A percentile compares a stretch with the other conserved stretches of the same genome.
These are phyloP conservation scores for Ptiloglossa arizonensis DNA, from an alignment of 1,140 invertebrate species.

Conservation along the genomic window DNA sequence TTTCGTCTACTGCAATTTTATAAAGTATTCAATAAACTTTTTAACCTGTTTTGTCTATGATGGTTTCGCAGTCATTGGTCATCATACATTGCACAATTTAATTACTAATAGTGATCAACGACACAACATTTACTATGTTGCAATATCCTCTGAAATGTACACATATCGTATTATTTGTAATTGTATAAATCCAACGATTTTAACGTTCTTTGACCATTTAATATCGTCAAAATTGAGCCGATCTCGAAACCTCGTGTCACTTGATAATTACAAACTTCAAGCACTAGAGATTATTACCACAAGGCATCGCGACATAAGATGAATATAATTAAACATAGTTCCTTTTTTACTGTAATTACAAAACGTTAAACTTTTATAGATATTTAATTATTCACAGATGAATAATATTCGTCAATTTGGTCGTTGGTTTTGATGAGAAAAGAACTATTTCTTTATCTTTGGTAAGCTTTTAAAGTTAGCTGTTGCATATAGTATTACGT, in stretches of 20 bases:
- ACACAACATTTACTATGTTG: not conserved
- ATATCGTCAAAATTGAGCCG: not conserved
- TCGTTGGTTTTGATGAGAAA: too few species aligned
- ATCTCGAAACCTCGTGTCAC: not conserved
- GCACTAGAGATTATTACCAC: not conserved
- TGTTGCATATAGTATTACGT: too few species aligned
- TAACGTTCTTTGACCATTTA: not conserved
- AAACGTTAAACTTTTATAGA: too few species aligned
- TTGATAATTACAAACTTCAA: conserved; percentile 14
- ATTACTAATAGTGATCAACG: not conserved
- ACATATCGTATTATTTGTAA: not conserved
- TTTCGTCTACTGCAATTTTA: not conserved
- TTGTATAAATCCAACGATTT: conserved; percentile 2
- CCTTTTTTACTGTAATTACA: too few species aligned
- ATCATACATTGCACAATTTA: conserved; percentile 42
- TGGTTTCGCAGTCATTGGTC: conserved; percentile 59
- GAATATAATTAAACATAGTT: too few species aligned
- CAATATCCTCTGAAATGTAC: not conserved
- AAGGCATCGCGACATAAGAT: too few species aligned
- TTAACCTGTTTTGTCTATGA: conserved; percentile 64
- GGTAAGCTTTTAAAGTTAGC: too few species aligned
- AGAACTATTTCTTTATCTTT: too few species aligned
- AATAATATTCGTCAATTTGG: too few species aligned
- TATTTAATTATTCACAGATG: too few species aligned
- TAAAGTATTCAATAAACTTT: not conserved